Base-by-base conservation (phyloP, 2,888 invertebrate genomes). In the Sminthurides aquaticus region DNA sequence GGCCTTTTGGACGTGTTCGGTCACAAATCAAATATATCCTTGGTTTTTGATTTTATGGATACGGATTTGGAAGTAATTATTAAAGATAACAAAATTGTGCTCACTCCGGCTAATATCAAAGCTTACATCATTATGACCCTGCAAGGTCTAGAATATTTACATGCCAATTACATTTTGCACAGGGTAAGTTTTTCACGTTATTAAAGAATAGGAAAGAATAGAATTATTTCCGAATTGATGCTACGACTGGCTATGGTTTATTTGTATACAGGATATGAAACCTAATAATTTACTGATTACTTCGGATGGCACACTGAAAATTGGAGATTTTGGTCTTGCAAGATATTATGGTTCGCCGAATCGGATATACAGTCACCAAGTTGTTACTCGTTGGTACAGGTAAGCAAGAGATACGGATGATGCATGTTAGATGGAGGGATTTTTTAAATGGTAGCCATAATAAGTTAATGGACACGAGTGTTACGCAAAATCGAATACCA, bases 41-140 rank as follows among this genome's bases (percentile, higher is more conserved):
- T 99, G 65, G 99, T 99, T 0, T 97, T 99, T 82, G 99, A 99
- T 80, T 99, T 96, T 77, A 98, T 99, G 98, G 96, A 98, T 77
- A 98, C 98, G 43, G 99, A 99, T 80, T 81, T 99, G 75, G 99
- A 99, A 84, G 91, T 94, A 72, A 88, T 92, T 73, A 87, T 92
- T 74, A 91, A 91, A 80, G 96, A 97, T 77, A 86, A 81, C 68
- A 87, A 84, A 74, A 90, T 96, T 75, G 90, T 96, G 66, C 82
- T 97, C 64, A 89, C 92, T 18, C 88, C 93, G 54, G 87, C 89
- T 1, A 92, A 99, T 80, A 91, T 98, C 63, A 99, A 99, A 79
- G 85, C 96, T 0, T 99, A 98, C 77, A 89, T 88, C 78, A 85
- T 99, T 62, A 97, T 97, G 87, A 97, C 97, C 2, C 80, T 99